These are phyloP conservation scores for Heliconius eleuchia DNA, from an alignment of 1,140 invertebrate genomes.

Conservation along the genomic window DNA sequence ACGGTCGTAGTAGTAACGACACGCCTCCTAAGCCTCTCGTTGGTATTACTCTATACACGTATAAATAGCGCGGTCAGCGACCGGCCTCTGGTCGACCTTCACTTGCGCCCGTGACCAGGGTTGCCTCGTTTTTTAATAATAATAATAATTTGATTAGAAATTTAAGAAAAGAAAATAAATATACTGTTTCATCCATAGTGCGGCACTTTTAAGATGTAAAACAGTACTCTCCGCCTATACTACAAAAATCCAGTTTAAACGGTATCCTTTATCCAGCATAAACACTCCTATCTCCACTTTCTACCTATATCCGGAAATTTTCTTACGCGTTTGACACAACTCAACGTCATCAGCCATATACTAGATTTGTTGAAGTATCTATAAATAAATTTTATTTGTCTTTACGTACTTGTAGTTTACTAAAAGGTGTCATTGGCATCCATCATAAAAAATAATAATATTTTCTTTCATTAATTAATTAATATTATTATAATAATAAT, in stretches of 20 bases:
- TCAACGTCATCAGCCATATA: not conserved
- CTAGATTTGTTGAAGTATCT: too few species aligned
- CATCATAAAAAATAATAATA: too few species aligned
- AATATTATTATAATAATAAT: too few species aligned
- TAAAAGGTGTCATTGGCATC: too few species aligned
- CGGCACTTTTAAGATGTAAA: not conserved
- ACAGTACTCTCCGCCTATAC: too few species aligned
- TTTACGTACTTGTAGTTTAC: too few species aligned
- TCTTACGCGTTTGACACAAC: not conserved
- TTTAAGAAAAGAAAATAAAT: not conserved
- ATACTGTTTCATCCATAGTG: not conserved
- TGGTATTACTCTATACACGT: constrained; percentile 43
- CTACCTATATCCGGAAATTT: not conserved
- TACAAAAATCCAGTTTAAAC: too few species aligned
- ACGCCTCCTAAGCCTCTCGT: constrained; percentile 50
- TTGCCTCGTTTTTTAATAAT: constrained; percentile 27
- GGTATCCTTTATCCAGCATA: too few species aligned
- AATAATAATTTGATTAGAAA: not conserved
- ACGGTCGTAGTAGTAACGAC: constrained; percentile 30
- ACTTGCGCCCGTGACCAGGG: constrained; percentile 51
- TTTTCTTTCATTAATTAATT: too few species aligned
- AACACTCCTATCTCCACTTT: not conserved
- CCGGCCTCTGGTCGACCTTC: constrained; percentile 75
- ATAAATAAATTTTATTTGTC: too few species aligned
- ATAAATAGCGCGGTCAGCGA: constrained; percentile 75